Conservation (phyloP, 2,888 invertebrate genomes). For the Noctua janthe region DNA sequence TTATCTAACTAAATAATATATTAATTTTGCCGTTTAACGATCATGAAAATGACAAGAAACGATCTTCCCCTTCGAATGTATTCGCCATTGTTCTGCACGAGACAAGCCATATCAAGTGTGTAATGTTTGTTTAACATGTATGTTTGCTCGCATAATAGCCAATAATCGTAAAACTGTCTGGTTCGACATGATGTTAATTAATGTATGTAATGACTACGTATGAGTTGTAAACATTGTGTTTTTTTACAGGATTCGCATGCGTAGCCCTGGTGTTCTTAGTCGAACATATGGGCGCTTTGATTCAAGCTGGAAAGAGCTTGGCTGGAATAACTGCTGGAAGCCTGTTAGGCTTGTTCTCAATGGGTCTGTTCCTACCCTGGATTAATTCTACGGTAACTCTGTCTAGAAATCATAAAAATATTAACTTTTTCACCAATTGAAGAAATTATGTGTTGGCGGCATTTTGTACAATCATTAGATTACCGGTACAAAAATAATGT, state of each 20-base stretch:
- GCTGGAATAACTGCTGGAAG: conserved; percentile 94
- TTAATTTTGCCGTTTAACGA: neutral
- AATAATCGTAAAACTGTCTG: conserved; percentile 53
- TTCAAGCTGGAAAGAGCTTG: conserved; percentile 93
- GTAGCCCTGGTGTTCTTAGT: conserved; percentile 93
- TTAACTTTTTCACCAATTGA: neutral
- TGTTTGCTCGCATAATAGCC: conserved; percentile 16
- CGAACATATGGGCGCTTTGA: conserved; percentile 93
- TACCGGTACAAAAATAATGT: too few species aligned
- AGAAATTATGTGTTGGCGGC: neutral
- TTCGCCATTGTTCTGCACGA: conserved; percentile 15
- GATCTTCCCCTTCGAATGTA: neutral
- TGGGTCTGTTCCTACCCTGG: conserved; percentile 93
- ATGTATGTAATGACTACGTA: conserved; percentile 9
- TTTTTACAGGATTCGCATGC: conserved; percentile 88
- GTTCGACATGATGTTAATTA: conserved; percentile 30
- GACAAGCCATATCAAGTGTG: neutral
- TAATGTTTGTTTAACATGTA: conserved; percentile 5
- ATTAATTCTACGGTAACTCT: conserved; percentile 91
- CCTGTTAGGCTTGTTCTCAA: conserved; percentile 92
- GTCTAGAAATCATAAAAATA: neutral
- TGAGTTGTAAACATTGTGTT: neutral
- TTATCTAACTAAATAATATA: neutral
- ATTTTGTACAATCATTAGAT: neutral
- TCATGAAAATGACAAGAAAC: neutral